phyloP scores from a whole-genome alignment of 2,113 vertebrate genomes.

The Salvelinus namaycush region DNA sequence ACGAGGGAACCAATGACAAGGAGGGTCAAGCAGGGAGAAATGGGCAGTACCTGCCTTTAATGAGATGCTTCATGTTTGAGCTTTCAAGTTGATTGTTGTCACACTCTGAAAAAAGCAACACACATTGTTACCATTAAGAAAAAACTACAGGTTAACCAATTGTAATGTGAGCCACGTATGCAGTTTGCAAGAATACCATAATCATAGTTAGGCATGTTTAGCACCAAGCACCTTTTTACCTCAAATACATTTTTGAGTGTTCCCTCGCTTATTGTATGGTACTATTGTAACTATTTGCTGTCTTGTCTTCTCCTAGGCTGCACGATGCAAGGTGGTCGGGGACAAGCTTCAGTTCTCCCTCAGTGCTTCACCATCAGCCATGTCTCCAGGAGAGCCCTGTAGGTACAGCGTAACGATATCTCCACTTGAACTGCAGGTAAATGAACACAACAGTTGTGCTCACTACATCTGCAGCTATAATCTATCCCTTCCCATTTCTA shows the following conservation, averaged over 20 bases:
- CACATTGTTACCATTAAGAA: background rate
- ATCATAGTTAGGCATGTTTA: background rate
- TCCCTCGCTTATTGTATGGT: conserved; percentile 10
- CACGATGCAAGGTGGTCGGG: conserved; percentile 81
- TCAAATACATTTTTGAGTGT: background rate
- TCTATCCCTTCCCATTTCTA: background rate
- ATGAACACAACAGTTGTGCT: background rate
- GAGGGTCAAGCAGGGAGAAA: conserved; percentile 30
- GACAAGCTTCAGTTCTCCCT: conserved; percentile 81
- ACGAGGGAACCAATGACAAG: conserved; percentile 10
- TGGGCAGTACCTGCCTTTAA: conserved; percentile 20
- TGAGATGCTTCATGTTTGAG: conserved; percentile 20
- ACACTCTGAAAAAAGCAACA: background rate
- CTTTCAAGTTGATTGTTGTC: conserved; percentile 18
- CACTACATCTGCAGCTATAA: background rate
- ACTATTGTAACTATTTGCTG: conserved; percentile 3
- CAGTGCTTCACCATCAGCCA: conserved; percentile 28
- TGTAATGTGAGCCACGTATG: background rate
- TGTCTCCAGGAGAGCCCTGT: conserved; percentile 34
- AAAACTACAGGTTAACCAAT: no score
- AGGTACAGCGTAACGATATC: conserved; percentile 77
- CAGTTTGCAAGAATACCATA: background rate
- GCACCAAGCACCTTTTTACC: background rate
- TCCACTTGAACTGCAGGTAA: conserved; percentile 88
- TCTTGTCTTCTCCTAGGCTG: conserved; percentile 71